These are phyloP conservation scores for Corapipo altera DNA, from an alignment of 2,113 vertebrate genomes.

Conservation along the genomic window DNA sequence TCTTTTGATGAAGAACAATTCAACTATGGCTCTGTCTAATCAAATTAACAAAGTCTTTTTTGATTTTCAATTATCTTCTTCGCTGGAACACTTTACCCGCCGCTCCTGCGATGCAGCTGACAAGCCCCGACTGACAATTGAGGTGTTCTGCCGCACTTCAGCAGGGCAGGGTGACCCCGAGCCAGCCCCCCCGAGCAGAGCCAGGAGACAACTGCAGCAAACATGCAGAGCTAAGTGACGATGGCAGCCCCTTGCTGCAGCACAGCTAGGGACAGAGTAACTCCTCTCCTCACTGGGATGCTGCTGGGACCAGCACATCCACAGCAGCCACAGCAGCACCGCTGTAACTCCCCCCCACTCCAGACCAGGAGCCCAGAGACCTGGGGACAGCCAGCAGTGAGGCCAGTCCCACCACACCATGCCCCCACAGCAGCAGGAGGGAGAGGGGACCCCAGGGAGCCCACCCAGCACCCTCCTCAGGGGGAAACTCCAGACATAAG, in stretches of 20 bases:
- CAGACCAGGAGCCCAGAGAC: rapidly evolving
- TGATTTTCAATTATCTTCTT: conserved; percentile 93
- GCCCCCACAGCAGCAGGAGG: not conserved
- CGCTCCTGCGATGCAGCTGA: conserved; percentile 60
- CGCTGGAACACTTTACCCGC: conserved; percentile 75
- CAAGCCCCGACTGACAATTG: conserved; percentile 67
- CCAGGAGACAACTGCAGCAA: not conserved
- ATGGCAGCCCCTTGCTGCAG: not conserved
- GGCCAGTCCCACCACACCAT: rapidly evolving
- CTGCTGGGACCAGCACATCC: rapidly evolving
- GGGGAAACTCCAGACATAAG: not conserved
- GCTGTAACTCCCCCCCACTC: rapidly evolving
- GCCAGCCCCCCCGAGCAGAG: not conserved
- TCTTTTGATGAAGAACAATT: conserved; percentile 90
- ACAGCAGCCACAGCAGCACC: rapidly evolving
- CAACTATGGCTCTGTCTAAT: conserved; percentile 84
- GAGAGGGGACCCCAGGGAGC: not conserved
- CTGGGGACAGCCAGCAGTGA: not conserved
- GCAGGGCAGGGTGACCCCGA: not conserved
- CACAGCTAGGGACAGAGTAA: rapidly evolving
- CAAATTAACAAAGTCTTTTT: conserved; percentile 94
- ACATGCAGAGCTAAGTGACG: not conserved
- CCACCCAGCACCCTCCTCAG: not conserved
- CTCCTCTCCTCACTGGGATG: rapidly evolving
- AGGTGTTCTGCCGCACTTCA: not conserved